These are phyloP conservation scores for Poicephalus gulielmi DNA, from an alignment of 2,113 vertebrate genomes.

Conservation along the genomic window DNA sequence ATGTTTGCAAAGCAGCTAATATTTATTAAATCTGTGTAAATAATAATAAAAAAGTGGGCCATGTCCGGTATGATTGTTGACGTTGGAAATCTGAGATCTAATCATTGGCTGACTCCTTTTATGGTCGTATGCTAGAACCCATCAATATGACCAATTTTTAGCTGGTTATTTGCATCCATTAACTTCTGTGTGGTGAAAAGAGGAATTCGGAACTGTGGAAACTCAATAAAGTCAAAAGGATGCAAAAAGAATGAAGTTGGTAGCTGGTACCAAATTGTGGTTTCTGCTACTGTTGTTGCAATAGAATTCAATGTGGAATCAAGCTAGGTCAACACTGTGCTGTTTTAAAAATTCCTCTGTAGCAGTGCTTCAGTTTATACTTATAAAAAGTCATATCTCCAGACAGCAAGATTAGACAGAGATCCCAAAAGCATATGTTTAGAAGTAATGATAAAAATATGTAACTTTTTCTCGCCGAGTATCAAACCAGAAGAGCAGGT, in stretches of 20 bases:
- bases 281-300: background rate
- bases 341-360: background rate
- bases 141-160: background rate
- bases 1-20: background rate
- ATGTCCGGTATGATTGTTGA: background rate
- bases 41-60: background rate
- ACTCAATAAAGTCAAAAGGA: background rate
- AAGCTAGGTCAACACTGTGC: background rate
- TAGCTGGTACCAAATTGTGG: background rate
- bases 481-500: background rate
- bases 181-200: background rate
- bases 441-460: background rate
- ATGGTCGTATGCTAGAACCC: background rate
- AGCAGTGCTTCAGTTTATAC: background rate
- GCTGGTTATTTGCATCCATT: background rate
- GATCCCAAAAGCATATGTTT: background rate
- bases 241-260: background rate
- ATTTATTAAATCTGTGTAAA: background rate
- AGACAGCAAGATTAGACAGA: background rate
- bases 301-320: background rate
- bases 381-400: background rate
- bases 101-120: background rate
- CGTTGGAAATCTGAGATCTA: background rate
- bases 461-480: background rate
- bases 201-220: background rate